These are phyloP conservation scores for Pungitius pungitius DNA, from an alignment of 2,113 vertebrate species.

Conservation along the genomic window DNA sequence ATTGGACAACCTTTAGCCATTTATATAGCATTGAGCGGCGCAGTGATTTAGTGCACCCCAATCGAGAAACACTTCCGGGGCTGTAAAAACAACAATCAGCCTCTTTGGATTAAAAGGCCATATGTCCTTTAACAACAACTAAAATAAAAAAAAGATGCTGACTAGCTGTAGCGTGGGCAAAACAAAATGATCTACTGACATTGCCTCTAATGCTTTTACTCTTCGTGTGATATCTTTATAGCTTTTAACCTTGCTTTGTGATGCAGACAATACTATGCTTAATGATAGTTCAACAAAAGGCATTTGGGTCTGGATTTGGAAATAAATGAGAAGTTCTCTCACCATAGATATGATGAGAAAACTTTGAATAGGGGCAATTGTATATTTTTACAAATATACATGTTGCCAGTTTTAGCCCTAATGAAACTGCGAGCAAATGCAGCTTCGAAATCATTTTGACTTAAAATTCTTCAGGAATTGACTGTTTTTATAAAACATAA, in stretches of 20 bases:
- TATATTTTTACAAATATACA: not conserved
- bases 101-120: conserved; percentile 74
- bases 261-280: conserved; percentile 44
- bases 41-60: conserved; percentile 69
- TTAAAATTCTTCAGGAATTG: not conserved
- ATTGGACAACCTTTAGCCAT: conserved; percentile 51
- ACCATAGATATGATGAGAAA: not conserved
- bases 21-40: conserved; percentile 49
- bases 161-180: conserved; percentile 55
- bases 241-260: conserved; percentile 61
- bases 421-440: not conserved
- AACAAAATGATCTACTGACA: conserved; percentile 72
- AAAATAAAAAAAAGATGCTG: conserved; percentile 60
- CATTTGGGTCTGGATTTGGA: conserved; percentile 26
- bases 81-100: conserved; percentile 77
- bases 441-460: not conserved
- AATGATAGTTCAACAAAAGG: conserved; percentile 42
- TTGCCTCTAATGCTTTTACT: conserved; percentile 71
- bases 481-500: not conserved
- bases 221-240: conserved; percentile 72
- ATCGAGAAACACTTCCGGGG: conserved; percentile 73
- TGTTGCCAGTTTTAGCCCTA: not conserved
- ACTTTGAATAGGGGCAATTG: not conserved
- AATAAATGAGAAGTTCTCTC: conserved; percentile 3
- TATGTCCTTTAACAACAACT: conserved; percentile 71